Evolutionary conservation across 2,888 invertebrate genomes (phyloP).

Genomic region (Dolomedes plantarius): DNA sequence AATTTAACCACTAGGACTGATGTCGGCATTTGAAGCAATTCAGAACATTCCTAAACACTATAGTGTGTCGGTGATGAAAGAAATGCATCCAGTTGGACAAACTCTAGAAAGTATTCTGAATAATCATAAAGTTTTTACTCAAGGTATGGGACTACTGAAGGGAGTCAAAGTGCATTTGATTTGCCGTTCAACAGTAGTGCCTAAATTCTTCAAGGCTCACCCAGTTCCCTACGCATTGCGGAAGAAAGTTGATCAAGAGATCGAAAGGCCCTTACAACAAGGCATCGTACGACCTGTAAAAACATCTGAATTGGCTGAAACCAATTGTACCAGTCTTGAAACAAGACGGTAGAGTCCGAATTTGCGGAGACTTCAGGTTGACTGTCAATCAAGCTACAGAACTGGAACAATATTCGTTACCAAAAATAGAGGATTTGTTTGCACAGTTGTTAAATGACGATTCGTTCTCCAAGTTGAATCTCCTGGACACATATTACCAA

Average conservation of each 20-base stretch:
- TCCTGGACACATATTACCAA: conserved; percentile 38
- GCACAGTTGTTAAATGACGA: neutral
- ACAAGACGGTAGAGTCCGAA: neutral
- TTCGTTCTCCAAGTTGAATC: conserved; percentile 23
- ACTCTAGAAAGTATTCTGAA: too few relatives aligned
- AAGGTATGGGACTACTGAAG: neutral
- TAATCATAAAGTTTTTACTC: too few relatives aligned
- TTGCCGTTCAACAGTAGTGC: neutral
- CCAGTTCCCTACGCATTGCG: conserved; percentile 19
- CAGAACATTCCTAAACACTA: too few relatives aligned
- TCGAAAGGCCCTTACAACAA: neutral
- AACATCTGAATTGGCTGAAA: conserved; percentile 20
- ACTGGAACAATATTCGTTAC: neutral
- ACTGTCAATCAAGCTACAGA: conserved; percentile 23
- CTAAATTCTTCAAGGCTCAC: conserved; percentile 20
- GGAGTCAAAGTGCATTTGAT: conserved; percentile 14
- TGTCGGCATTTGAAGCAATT: too few relatives aligned
- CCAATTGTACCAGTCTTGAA: conserved; percentile 28
- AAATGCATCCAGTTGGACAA: too few relatives aligned
- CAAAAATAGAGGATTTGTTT: neutral
- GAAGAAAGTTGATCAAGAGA: conserved; percentile 20
- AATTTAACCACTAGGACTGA: too few relatives aligned
- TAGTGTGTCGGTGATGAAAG: too few relatives aligned
- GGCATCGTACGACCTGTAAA: conserved; percentile 20
- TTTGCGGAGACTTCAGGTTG: conserved; percentile 47